Percentiles rank a stretch among this genome's conserved stretches.
Conservation (phyloP, 2,888 invertebrate genomes). For the Phanerotoma sp. region DNA sequence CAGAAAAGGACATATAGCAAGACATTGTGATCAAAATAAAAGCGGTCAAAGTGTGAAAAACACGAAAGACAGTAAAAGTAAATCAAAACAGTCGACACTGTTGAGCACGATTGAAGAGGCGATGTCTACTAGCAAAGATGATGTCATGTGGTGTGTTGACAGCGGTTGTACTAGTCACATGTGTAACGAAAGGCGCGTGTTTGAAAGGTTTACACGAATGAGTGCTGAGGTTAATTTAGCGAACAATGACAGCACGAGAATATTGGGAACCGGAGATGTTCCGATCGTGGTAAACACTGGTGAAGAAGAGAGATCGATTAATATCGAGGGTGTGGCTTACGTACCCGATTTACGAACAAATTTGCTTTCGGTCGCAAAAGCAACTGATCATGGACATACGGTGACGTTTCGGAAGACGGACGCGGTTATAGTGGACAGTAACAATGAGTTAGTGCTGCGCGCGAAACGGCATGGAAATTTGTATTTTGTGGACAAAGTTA, state of each 20-base stretch:
- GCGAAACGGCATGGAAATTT: conserved; percentile 22
- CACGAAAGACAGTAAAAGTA: too few relatives aligned
- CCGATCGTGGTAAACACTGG: neutral
- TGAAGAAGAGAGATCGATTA: neutral
- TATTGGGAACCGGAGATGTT: neutral
- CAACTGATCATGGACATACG: conserved; percentile 22
- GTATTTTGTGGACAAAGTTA: conserved; percentile 11
- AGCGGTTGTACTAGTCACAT: conserved; percentile 6
- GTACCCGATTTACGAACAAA: conserved; percentile 26
- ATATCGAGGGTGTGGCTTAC: conserved; percentile 8
- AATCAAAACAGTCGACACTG: too few relatives aligned
- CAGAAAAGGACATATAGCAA: conserved; percentile 1
- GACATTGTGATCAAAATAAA: conserved; percentile 5
- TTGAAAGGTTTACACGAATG: neutral
- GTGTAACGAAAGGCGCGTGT: neutral
- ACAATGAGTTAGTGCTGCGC: conserved; percentile 12
- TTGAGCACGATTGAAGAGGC: neutral
- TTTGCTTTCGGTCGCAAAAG: conserved; percentile 25
- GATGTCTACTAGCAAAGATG: neutral
- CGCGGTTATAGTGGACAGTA: conserved; percentile 16
- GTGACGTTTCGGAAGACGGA: conserved; percentile 25
- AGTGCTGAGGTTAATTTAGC: neutral
- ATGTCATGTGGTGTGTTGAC: neutral
- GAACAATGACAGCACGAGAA: neutral
- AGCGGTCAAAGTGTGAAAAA: neutral